Percentiles rank a stretch among this genome's conserved stretches.
Evolutionary conservation across 2,888 invertebrate genomes (phyloP).

Genomic region (Corbicula japonica): DNA sequence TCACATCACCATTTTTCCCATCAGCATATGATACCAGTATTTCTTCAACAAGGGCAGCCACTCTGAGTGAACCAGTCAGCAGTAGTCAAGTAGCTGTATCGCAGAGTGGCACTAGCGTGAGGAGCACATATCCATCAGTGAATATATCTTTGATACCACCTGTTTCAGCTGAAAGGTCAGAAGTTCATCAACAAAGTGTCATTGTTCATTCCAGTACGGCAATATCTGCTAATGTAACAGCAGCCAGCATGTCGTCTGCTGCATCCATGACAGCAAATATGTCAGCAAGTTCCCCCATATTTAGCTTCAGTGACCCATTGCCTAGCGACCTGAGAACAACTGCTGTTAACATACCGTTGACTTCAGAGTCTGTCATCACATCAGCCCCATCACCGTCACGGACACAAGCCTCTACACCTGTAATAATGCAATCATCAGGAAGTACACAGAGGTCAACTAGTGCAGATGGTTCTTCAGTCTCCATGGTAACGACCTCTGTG

Average conservation of each 20-base stretch:
- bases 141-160: conserved; percentile 11
- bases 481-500: conserved; percentile 32
- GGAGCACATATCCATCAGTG: conserved; percentile 8
- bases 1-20: conserved; percentile 21
- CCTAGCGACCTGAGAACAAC: conserved; percentile 37
- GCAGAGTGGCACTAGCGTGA: background rate
- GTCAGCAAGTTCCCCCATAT: conserved; percentile 43
- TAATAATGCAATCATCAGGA: conserved; percentile 48
- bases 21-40: conserved; percentile 33
- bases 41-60: conserved; percentile 1
- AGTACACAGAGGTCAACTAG: conserved; percentile 16
- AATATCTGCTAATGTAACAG: conserved; percentile 41
- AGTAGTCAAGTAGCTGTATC: background rate
- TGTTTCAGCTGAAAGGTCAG: conserved; percentile 36
- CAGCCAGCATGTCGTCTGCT: conserved; percentile 15
- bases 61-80: conserved; percentile 9
- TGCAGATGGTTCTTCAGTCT: conserved; percentile 7
- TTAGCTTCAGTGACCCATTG: conserved; percentile 33
- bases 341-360: conserved; percentile 29
- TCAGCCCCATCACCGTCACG: conserved; percentile 33
- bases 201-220: conserved; percentile 85
- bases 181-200: conserved; percentile 82
- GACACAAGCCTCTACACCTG: conserved; percentile 38
- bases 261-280: conserved; percentile 10
- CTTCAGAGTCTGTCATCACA: conserved; percentile 48